Base-by-base conservation (phyloP, 2,888 invertebrate genomes). In the Xestia c-nigrum region DNA sequence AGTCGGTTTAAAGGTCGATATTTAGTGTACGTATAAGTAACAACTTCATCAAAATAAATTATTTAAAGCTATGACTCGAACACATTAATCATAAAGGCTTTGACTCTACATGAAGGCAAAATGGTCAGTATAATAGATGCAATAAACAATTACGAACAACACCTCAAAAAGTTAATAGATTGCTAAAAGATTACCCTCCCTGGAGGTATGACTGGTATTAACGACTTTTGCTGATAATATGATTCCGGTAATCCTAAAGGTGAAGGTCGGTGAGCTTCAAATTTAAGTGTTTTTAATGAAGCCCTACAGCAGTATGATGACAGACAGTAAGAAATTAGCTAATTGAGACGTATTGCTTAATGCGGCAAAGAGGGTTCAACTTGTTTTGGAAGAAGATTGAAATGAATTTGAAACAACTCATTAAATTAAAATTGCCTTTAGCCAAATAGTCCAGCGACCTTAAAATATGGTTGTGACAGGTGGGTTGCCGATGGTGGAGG, bases 191-290 rank as follows among this genome's bases (percentile, higher is more conserved):
- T 72, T 63, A 57, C 38, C 64, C 52, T 74, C 64, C 74, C 87
- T 72, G 61, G 43, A 81, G 81, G 76, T 75, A 83, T 67, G 24
- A 52, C 10, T 78, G 81, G 24, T 83, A 85, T 84, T 83, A 83
- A 70, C 24, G 38, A 65, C 31, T 46, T 72, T 67, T 74, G 40
- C 73, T 69, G 71, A 38, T 81, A 81, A 74, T 65, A 76, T 59
- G 55, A 75, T 87, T 87, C 86, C 80, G 80, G 81, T 80, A 85
- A 78, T 76, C n/a, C 57, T 12, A 83, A 86, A 87, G 78, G 84
- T 85, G 59, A 85, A 85, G 84, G 84, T 65, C 46, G n/a, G n/a
- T 76, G 24, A 72, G 31, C 72, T 69, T 84, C 40, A 19, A 70
- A 64, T 57, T 61, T 61, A 77, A 59, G 52, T 64, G 57, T 50